Evolutionary conservation across 2,797 vertebrate genomes (phyloP), one percentile per base, ranked within the genome.

Genomic region (Acanthopagrus latus): DNA sequence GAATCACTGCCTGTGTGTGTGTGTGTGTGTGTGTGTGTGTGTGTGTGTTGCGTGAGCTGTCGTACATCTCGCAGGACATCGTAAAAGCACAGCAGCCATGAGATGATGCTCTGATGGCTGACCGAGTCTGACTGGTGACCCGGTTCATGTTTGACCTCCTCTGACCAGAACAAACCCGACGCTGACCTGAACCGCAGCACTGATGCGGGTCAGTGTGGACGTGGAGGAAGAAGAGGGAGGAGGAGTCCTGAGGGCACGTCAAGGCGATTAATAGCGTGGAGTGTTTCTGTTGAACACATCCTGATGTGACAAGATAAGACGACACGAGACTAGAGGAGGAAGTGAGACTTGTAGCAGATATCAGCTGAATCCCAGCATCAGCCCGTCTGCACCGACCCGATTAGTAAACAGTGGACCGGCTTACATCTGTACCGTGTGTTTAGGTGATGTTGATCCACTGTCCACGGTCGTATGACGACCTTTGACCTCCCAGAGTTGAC

Each of bases 401-500:
- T 29, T 5, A 29, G 29, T 4, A 29, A 29, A 33, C 6, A 33
- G 29, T 7, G 5, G 5, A 33, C 29, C 29, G 4, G 7, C 29
- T 0, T 33, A 33, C 29, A 33, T 1, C 29, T 7, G 29, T 33
- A 33, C 29, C 29, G 29, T 29, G 29, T 29, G 47, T 50, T 18
- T 6, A 6, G 46, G 17, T 8, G 16, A 43, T 11, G 41, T 25
- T 3, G 25, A 25, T 25, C 25, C 4, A 29, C 29, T 29, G 29
- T 29, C 29, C 3, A 29, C 5, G 29, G 7, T 33, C 29, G 5
- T 38, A 11, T 14, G 5, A 1, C 38, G 52, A 84, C 77, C 69
- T 80, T 46, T 73, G 65, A 65, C 77, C 69, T 56, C 27, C 12
- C 55, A 16, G 20, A 23, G 56, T 20, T 38, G 6, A n/a, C 7